These are phyloP conservation scores for Trichogramma pretiosum DNA, from an alignment of 1,140 invertebrate genomes.

Conservation along the genomic window DNA sequence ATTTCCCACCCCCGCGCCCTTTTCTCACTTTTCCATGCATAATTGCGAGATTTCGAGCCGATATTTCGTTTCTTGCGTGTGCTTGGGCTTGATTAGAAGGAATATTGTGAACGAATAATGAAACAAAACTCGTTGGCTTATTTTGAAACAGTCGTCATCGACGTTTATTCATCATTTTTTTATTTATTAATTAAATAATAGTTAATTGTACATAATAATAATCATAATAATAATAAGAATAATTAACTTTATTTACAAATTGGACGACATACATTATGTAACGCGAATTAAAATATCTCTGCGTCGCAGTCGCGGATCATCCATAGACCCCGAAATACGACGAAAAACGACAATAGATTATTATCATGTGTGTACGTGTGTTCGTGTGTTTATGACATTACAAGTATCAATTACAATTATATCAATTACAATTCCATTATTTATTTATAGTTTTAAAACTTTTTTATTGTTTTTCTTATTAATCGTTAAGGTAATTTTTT, in stretches of 20 bases:
- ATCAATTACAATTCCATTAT: too few relatives aligned
- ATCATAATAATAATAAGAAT: slow-evolving; percentile 43
- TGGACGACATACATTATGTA: slow-evolving; percentile 19
- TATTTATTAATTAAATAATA: too few relatives aligned
- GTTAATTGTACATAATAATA: too few relatives aligned
- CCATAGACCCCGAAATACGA: slow-evolving; percentile 20
- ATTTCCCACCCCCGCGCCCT: too few relatives aligned
- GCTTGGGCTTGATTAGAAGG: not conserved
- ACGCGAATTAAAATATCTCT: slow-evolving; percentile 27
- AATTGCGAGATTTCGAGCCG: too few relatives aligned
- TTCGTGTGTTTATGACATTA: not conserved
- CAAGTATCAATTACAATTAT: slow-evolving; percentile 11
- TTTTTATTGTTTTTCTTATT: too few relatives aligned
- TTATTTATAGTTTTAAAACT: too few relatives aligned
- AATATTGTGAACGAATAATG: not conserved
- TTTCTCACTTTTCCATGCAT: too few relatives aligned
- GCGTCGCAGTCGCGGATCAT: slow-evolving; percentile 22
- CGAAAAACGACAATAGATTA: slow-evolving; percentile 27
- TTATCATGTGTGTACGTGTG: not conserved
- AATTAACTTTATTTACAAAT: slow-evolving; percentile 29
- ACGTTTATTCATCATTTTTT: slow-evolving; percentile 42
- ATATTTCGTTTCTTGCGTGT: not conserved
- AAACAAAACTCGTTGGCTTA: not conserved
- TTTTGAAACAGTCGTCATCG: slow-evolving; percentile 32
- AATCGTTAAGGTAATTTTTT: too few relatives aligned